These are phyloP conservation scores for Gobionotothen gibberifrons DNA, from an alignment of 2,797 vertebrate species.

Conservation along the genomic window DNA sequence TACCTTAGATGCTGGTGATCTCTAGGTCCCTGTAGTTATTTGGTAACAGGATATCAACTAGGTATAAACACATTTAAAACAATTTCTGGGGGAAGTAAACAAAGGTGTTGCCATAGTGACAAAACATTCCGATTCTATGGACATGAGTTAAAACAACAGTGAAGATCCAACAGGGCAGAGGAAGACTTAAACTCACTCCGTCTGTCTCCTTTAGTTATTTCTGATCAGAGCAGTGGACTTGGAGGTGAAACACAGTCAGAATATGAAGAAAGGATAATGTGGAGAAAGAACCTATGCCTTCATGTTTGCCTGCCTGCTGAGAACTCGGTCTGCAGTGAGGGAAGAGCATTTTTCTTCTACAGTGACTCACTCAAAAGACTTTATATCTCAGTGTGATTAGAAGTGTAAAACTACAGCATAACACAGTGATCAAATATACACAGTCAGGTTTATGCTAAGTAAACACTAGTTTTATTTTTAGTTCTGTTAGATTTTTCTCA, in stretches of 20 bases:
- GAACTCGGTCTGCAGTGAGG: background rate
- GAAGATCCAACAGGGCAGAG: background rate
- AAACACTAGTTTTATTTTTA: background rate
- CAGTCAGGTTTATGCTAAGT: background rate
- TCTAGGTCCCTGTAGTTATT: background rate
- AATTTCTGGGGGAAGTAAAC: slow-evolving; percentile 17
- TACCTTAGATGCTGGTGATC: slow-evolving; percentile 52
- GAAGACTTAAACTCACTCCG: slow-evolving; percentile 30
- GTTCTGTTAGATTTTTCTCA: background rate
- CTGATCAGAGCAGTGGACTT: slow-evolving; percentile 11
- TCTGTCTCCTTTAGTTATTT: slow-evolving; percentile 21
- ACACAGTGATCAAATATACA: background rate
- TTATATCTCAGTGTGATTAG: background rate
- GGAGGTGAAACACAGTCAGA: slow-evolving; percentile 2
- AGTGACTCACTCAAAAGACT: background rate
- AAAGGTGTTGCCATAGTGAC: slow-evolving; percentile 57
- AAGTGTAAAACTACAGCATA: background rate
- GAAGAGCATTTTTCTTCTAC: slow-evolving; percentile 5
- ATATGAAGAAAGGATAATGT: background rate
- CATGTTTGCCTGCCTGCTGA: background rate
- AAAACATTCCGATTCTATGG: slow-evolving; percentile 45
- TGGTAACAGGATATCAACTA: background rate
- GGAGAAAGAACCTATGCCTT: slow-evolving; percentile 10
- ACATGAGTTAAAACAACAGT: background rate
- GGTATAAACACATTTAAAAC: background rate